These are phyloP conservation scores for Trigoniulus corallinus DNA, from an alignment of 1,140 invertebrate genomes.

Conservation along the genomic window DNA sequence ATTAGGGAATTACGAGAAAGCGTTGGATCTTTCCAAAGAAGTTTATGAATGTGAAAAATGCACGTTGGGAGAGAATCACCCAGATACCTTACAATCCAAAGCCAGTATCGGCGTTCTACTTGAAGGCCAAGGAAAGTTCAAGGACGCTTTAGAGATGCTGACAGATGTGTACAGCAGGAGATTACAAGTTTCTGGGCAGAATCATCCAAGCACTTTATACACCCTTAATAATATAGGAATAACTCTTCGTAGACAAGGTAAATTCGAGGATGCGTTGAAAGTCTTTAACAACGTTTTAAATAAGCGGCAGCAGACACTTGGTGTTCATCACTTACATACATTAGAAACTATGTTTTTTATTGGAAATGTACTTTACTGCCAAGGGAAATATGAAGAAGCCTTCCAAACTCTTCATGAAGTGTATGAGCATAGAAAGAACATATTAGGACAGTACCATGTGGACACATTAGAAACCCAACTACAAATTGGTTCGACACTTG, in stretches of 20 bases:
- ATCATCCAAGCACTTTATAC: constrained; percentile 13
- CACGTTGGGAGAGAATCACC: constrained; percentile 15
- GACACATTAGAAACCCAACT: constrained; percentile 10
- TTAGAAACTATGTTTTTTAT: constrained; percentile 4
- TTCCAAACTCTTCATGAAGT: constrained; percentile 13
- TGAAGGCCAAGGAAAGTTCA: constrained; percentile 11
- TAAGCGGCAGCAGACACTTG: constrained; percentile 9
- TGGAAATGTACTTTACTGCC: neutral
- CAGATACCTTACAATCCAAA: constrained; percentile 12
- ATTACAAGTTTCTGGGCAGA: constrained; percentile 14
- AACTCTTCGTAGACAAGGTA: constrained; percentile 3
- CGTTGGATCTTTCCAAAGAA: constrained; percentile 15
- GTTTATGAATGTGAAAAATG: constrained; percentile 14
- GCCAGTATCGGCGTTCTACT: constrained; percentile 15
- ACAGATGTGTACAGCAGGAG: constrained; percentile 13
- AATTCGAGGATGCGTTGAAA: constrained; percentile 10
- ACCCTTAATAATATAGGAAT: constrained; percentile 11
- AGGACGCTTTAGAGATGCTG: constrained; percentile 16
- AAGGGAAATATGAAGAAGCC: constrained; percentile 8
- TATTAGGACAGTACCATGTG: constrained; percentile 15
- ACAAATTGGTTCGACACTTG: constrained; percentile 6
- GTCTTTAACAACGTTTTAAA: constrained; percentile 5
- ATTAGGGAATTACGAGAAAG: constrained; percentile 16
- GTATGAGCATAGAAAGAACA: constrained; percentile 11
- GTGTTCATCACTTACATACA: constrained; percentile 7